phyloP scores from a whole-genome alignment of 2,113 vertebrate genomes.

The Psittacula cyanocephala region DNA sequence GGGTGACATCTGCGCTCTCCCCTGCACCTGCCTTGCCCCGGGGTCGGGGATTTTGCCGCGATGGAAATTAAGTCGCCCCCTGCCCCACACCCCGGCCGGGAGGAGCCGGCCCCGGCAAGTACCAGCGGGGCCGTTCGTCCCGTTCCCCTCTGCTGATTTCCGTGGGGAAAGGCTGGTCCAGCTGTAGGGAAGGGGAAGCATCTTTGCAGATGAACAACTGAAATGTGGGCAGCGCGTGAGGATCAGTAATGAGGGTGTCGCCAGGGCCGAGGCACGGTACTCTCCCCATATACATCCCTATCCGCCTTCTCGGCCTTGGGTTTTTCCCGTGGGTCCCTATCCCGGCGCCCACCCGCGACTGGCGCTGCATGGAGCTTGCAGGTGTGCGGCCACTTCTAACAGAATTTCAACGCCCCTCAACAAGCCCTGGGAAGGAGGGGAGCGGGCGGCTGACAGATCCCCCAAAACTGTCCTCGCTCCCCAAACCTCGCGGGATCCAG shows the following conservation, averaged over 20 bases:
- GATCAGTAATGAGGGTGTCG: background rate
- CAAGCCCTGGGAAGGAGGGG: background rate
- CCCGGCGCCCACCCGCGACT: background rate
- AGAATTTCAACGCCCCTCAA: too few relatives aligned
- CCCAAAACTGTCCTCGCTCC: background rate
- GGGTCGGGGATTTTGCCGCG: background rate
- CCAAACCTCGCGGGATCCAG: background rate
- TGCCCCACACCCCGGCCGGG: background rate
- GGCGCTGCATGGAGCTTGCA: too few relatives aligned
- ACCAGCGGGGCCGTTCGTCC: too few relatives aligned
- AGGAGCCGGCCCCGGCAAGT: background rate
- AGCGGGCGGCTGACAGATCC: background rate
- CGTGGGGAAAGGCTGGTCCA: background rate
- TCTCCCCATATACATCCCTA: background rate
- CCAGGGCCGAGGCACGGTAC: background rate
- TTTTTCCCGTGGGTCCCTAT: background rate
- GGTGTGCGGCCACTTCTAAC: too few relatives aligned
- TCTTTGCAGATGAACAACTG: background rate
- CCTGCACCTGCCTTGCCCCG: background rate
- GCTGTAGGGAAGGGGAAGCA: background rate
- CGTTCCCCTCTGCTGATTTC: background rate
- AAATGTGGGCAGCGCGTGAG: background rate
- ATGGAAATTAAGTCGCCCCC: background rate
- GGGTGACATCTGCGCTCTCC: background rate
- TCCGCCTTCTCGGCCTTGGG: background rate